A percentile compares a stretch with the other conserved stretches of the same genome.
Conservation (phyloP, 2,888 invertebrate species). For the Spodoptera picta region DNA sequence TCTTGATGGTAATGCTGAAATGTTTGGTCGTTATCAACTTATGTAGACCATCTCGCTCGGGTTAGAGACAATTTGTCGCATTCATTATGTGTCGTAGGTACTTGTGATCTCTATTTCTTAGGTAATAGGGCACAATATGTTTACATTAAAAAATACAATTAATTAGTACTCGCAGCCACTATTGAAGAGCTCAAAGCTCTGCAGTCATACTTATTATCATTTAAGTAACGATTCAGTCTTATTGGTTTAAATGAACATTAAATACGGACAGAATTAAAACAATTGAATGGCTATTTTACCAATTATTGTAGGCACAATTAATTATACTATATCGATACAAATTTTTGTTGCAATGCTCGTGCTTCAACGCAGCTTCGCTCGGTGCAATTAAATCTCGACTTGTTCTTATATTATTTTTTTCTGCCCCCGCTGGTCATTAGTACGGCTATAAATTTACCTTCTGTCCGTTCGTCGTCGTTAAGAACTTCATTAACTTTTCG, state of each 20-base stretch:
- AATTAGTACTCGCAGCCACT: too few species aligned
- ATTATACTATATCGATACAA: constrained; percentile 43
- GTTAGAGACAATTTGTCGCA: constrained; percentile 5
- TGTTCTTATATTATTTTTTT: constrained; percentile 61
- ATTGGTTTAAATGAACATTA: too few species aligned
- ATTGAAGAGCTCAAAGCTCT: too few species aligned
- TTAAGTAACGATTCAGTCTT: too few species aligned
- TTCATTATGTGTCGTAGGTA: constrained; percentile 21
- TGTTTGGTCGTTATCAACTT: constrained; percentile 29
- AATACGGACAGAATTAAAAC: constrained; percentile 19
- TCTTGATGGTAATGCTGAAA: constrained; percentile 46
- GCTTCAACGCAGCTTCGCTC: constrained; percentile 37
- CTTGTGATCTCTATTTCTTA: neutral
- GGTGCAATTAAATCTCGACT: constrained; percentile 45
- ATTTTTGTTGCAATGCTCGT: constrained; percentile 37
- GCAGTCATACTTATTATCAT: too few species aligned
- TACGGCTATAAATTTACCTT: constrained; percentile 80
- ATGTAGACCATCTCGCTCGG: constrained; percentile 21
- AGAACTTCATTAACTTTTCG: constrained; percentile 83
- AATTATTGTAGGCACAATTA: constrained; percentile 27
- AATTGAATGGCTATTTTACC: constrained; percentile 14
- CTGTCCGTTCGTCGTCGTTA: constrained; percentile 76
- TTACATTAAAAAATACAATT: too few species aligned
- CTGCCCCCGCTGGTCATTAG: constrained; percentile 77
- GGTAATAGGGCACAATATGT: too few species aligned